phyloP scores from a whole-genome alignment of 1,140 invertebrate genomes.

The Macrostomum lignano region DNA sequence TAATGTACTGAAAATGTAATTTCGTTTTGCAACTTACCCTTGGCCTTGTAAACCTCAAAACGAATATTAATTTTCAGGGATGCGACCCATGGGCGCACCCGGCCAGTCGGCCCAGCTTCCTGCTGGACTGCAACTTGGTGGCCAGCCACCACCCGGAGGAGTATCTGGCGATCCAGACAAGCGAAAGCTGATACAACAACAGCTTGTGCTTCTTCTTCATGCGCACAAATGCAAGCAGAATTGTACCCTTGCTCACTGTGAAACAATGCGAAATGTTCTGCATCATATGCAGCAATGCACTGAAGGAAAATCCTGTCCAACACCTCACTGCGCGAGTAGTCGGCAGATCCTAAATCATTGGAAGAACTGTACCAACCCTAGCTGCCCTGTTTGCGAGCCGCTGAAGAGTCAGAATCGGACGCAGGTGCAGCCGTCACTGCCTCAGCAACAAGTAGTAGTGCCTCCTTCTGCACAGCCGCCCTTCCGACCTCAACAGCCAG shows the following conservation, averaged over 20 bases:
- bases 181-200: conserved; percentile 2
- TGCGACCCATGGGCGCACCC: no score
- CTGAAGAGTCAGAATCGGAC: neutral
- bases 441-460: neutral
- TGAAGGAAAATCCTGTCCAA: neutral
- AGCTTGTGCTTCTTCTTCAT: neutral
- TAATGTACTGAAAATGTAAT: no score
- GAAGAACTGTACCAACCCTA: neutral
- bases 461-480: neutral
- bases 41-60: no score
- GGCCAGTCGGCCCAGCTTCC: no score
- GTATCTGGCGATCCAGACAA: no score
- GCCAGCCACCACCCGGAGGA: no score
- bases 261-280: conserved; percentile 4
- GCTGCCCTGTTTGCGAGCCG: conserved; percentile 3
- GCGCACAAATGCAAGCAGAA: neutral
- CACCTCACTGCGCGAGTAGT: neutral
- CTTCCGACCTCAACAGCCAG: neutral
- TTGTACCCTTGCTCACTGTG: neutral
- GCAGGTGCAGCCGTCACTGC: neutral
- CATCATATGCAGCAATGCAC: conserved; percentile 1
- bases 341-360: conserved; percentile 1
- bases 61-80: no score
- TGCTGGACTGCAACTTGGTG: no score
- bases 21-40: no score